Conservation (phyloP, 2,888 invertebrate genomes). For the Phengaris alcon region DNA sequence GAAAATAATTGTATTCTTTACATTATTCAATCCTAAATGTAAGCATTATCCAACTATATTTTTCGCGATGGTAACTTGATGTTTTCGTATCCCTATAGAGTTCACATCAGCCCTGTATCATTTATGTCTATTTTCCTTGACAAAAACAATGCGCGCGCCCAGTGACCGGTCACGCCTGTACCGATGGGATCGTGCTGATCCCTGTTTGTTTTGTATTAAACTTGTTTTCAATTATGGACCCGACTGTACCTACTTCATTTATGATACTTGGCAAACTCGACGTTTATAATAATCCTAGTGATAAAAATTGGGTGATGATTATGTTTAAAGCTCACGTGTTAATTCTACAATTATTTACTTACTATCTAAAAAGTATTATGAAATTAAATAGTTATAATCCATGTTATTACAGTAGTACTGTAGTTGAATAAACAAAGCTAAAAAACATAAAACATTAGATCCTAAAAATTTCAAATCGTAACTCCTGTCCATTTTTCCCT, state of each 20-base stretch:
- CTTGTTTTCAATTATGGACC: constrained; percentile 24
- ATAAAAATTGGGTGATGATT: neutral
- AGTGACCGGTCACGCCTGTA: constrained; percentile 36
- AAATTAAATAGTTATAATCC: too few relatives aligned
- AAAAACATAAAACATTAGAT: too few relatives aligned
- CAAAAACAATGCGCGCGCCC: constrained; percentile 17
- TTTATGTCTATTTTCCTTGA: constrained; percentile 12
- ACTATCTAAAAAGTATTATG: too few relatives aligned
- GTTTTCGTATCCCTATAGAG: neutral
- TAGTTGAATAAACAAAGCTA: too few relatives aligned
- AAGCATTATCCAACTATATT: neutral
- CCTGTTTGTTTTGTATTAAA: constrained; percentile 33
- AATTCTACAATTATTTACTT: too few relatives aligned
- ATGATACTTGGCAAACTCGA: neutral
- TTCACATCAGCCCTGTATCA: neutral
- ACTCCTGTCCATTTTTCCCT: neutral
- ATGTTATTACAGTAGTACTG: too few relatives aligned
- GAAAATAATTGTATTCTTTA: too few relatives aligned
- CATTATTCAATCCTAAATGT: neutral
- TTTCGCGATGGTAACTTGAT: neutral
- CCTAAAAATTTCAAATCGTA: neutral
- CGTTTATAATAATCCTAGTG: neutral
- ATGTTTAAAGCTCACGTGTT: too few relatives aligned
- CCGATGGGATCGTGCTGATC: constrained; percentile 34
- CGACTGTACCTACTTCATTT: neutral